Percentiles rank a stretch among this genome's conserved stretches.
These are phyloP conservation scores for Gallinago undulata DNA, from an alignment of 2,113 vertebrate species.

Conservation along the genomic window DNA sequence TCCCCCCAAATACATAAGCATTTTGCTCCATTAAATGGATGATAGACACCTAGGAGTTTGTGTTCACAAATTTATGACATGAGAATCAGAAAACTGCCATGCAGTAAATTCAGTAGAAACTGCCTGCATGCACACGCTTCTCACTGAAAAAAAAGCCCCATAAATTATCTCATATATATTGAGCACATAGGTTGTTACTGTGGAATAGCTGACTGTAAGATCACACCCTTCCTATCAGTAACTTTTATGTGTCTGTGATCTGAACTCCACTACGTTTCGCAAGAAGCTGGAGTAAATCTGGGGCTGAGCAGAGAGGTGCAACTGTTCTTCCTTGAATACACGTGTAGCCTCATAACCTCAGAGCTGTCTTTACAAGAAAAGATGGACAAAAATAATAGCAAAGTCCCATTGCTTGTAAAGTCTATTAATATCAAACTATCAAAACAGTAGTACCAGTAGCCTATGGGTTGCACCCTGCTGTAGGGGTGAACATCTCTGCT, in stretches of 20 bases:
- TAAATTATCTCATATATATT: neutral
- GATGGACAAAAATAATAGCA: neutral
- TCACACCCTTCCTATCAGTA: neutral
- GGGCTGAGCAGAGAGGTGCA: neutral
- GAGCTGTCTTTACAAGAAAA: neutral
- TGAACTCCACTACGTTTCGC: accelerated
- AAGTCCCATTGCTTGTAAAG: neutral
- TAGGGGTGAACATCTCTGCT: neutral
- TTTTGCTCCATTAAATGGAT: neutral
- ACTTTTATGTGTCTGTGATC: neutral
- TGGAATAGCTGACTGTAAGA: neutral
- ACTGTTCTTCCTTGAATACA: neutral
- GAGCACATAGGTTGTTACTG: neutral
- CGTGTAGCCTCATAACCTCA: neutral
- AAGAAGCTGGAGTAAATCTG: neutral
- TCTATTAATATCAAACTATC: neutral
- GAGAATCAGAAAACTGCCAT: neutral
- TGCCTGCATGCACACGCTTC: accelerated
- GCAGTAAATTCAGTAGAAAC: neutral
- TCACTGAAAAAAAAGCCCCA: neutral
- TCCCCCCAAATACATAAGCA: neutral
- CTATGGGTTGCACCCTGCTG: neutral
- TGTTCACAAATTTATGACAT: neutral
- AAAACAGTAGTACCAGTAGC: neutral
- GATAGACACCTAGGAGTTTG: neutral